Evolutionary conservation across 2,113 vertebrate genomes (phyloP).

Genomic region (Tragulus kanchil): DNA sequence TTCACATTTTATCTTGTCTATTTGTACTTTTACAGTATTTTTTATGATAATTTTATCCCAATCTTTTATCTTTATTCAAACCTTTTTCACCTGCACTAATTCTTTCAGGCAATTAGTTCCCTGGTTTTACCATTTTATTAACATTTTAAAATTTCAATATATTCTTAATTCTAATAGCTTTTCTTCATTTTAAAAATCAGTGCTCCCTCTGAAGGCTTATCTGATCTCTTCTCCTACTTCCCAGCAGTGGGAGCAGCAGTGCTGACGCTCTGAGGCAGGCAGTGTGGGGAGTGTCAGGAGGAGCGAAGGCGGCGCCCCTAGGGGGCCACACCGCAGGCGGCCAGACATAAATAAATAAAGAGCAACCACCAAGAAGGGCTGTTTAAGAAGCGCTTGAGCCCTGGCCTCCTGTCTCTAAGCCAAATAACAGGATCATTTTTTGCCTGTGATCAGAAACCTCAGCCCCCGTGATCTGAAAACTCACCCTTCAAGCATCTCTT

Average conservation of each 20-base stretch:
- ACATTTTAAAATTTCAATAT: not conserved
- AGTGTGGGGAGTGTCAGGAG: not conserved
- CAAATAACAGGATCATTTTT: not conserved
- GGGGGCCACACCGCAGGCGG: fast-evolving
- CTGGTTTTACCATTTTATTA: not conserved
- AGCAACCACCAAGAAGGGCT: not conserved
- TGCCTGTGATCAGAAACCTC: not conserved
- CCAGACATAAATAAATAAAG: not conserved
- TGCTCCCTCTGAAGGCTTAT: not conserved
- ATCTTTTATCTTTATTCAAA: not conserved
- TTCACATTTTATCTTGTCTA: not conserved
- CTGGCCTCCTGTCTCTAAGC: not conserved
- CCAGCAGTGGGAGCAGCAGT: not conserved
- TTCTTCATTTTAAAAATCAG: not conserved
- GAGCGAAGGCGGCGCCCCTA: not conserved
- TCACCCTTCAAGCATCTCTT: not conserved
- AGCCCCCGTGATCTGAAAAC: not conserved
- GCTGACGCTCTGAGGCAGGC: not conserved
- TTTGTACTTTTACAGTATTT: not conserved
- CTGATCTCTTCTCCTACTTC: not conserved
- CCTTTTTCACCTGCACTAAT: not conserved
- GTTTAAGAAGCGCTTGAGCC: not conserved
- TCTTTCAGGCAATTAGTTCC: not conserved
- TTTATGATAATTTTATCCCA: not conserved
- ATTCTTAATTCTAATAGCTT: not conserved